Base-by-base conservation (phyloP, 64 coral and sea anemone species). In the Dendronephthya gigantea region DNA sequence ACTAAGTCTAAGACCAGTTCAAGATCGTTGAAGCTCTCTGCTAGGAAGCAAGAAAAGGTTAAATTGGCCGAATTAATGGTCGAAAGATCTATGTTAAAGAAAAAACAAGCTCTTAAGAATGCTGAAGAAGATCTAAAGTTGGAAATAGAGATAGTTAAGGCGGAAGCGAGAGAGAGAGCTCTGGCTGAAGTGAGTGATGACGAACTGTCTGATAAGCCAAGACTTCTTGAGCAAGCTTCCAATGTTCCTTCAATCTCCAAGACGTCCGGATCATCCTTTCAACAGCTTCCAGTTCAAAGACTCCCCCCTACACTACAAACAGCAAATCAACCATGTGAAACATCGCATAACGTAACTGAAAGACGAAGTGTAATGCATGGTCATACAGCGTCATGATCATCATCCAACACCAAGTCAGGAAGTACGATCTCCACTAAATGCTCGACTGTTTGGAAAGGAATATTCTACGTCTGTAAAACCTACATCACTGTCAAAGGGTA, bases 81-180 rank as follows among this genome's bases (percentile, higher is more conserved):
- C 81, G 89, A 90, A 85, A 50, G 84, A 79, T 85, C 82, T 0
- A 85, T 90, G 89, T 69, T 90, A 25, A 90, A 86, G 81, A 85
- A 48, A 41, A 90, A 66, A 90, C 83, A 85, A 85, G 83, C 83
- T 30, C 70, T 85, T 38, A 58, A 68, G 19, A 82, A 82, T 47
- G 52, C 88, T 35, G 40, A 51, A 72, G 41, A 45, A 45, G 41
- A 45, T 11, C 41, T 45, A 45, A 45, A 45, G 41, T 45, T 45
- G 41, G 41, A 68, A 49, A 52, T 84, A 68, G 88, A 90, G 31
- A 84, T 84, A 39, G 88, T 40, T 17, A 90, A 90, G 68, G n/a
- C 88, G 19, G 88, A 89, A 84, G 83, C 83, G 36, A 90, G 83
- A 39, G 58, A 90, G 39, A 84, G 40, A 59, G 41, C 66, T 27